These are phyloP conservation scores for Diadophis punctatus DNA, from an alignment of 2,113 vertebrate species.

Conservation along the genomic window DNA sequence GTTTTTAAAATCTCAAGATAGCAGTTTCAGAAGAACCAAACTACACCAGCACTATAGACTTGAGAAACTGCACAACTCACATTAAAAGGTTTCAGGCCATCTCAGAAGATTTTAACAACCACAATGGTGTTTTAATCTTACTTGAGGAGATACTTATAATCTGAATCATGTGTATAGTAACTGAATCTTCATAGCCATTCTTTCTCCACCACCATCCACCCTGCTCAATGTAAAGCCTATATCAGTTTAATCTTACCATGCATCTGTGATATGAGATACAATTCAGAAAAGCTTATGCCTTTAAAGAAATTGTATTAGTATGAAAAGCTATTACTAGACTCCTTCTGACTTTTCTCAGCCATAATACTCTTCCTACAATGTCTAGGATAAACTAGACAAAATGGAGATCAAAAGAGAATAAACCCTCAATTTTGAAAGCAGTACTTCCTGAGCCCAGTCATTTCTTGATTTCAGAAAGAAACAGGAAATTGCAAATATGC, in stretches of 20 bases:
- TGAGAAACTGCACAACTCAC: background rate
- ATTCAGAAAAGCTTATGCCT: background rate
- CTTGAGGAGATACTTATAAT: background rate
- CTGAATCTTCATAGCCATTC: background rate
- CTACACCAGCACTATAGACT: background rate
- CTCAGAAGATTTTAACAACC: background rate
- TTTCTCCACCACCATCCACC: background rate
- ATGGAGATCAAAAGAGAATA: background rate
- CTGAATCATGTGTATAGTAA: background rate
- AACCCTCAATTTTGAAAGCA: background rate
- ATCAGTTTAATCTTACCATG: background rate
- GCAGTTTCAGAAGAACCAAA: background rate
- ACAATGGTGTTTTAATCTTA: background rate
- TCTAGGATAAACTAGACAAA: background rate
- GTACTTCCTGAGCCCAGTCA: background rate
- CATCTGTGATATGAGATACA: background rate
- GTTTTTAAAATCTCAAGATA: background rate
- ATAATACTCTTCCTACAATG: background rate
- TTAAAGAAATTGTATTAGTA: background rate
- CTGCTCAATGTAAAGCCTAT: background rate
- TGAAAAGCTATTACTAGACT: background rate
- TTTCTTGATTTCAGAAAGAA: constrained; percentile 22
- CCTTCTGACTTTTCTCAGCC: background rate
- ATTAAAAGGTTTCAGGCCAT: background rate
- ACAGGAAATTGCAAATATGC: constrained; percentile 10